Evolutionary conservation across 53 echinoderm and acorn worm genomes (phyloP), one percentile per base, ranked within the genome.

Genomic region (Astropecten irregularis): DNA sequence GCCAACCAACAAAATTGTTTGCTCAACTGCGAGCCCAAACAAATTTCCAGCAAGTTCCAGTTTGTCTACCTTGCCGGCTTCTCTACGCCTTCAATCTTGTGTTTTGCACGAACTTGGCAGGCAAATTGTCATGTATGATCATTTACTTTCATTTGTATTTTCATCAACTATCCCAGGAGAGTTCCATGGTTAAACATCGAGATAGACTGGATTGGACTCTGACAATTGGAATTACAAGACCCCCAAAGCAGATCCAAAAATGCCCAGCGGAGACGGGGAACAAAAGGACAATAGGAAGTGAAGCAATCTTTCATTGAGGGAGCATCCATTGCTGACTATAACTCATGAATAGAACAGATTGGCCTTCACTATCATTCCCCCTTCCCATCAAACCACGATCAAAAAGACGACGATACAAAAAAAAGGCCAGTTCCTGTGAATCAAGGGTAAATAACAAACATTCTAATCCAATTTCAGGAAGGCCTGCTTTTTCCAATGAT

Each of bases 381-480:
- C 42, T 42, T 11, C 11, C 42, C 42, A 6, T 11, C 42, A 42
- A 6, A 6, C 42, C 42, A 42, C 42, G 6, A 42, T 6, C 6
- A 11, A 42, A 42, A 42, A 11, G 42, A 11, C 6, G 6, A 42
- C 6, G 42, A 42, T 6, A 42, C 6, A 42, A 42, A 11, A 55
- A 54, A 19, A 37, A 57, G 56, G 55, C 57, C 26, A n/a, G 6
- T 21, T 38, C 56, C 58, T 25, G 59, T 40, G 57, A 39, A 74
- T 56, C 74, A 74, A 57, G 74, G 63, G 79, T 79, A 62, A 46
- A 79, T 44, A 79, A 79, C 22, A 71, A 68, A 71, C 52, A 32
- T 28, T 16, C 79, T 79, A 79, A 79, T 79, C 79, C 79, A 79
- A 79, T 79, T 79, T 27, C 34, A 79, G 79, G 79, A 79, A 79